Conservation (phyloP, 2,113 vertebrate genomes). For the Dasyornis broadbenti region DNA sequence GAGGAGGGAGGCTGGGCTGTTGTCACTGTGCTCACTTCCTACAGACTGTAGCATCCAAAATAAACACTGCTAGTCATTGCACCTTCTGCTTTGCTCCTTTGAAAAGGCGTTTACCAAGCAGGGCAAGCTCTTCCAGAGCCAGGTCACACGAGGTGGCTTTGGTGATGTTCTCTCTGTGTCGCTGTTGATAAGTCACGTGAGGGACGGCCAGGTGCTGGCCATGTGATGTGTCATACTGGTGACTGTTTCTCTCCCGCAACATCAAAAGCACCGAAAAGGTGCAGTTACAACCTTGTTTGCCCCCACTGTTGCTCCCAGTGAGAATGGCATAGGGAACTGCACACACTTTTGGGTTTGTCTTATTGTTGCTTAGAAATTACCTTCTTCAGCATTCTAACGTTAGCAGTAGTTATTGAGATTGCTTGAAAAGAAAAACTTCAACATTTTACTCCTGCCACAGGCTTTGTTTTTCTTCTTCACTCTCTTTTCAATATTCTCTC, state of each 20-base stretch:
- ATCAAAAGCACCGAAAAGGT: neutral
- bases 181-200: conserved; percentile 2
- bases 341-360: neutral
- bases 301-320: neutral
- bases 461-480: neutral
- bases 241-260: neutral
- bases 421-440: neutral
- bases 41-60: neutral
- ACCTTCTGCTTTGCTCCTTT: neutral
- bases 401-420: neutral
- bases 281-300: neutral
- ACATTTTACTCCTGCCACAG: neutral
- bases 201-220: neutral
- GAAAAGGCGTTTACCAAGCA: neutral
- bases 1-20: neutral
- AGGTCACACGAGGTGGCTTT: neutral
- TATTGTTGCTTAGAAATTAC: neutral
- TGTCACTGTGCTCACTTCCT: neutral
- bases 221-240: neutral
- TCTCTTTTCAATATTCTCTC: neutral
- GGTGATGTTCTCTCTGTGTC: neutral
- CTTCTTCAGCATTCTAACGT: neutral
- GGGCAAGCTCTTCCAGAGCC: neutral
- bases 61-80: neutral
- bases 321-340: neutral